Conservation (phyloP, 2,113 vertebrate genomes). For the Corapipo altera region DNA sequence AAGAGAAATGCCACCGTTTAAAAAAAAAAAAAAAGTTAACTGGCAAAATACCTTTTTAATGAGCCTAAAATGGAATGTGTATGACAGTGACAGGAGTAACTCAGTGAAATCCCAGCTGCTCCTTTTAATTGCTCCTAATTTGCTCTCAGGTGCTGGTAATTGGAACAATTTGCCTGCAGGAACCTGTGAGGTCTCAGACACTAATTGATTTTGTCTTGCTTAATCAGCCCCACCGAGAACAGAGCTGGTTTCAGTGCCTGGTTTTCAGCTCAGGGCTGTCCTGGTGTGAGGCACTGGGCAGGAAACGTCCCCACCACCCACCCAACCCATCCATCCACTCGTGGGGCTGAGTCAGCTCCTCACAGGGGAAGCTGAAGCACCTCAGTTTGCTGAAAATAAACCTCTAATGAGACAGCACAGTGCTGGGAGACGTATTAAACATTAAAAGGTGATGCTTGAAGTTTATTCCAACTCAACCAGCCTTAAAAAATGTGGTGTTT, state of each 20-base stretch:
- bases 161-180: constrained; percentile 74
- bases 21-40: background rate
- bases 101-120: constrained; percentile 39
- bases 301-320: background rate
- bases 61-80: background rate
- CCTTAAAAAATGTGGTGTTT: constrained; percentile 14
- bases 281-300: constrained; percentile 19
- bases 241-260: constrained; percentile 32
- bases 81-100: constrained; percentile 4
- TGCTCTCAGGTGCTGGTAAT: constrained; percentile 72
- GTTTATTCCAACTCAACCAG: background rate
- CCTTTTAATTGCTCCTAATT: constrained; percentile 77
- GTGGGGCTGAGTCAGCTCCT: background rate
- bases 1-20: background rate
- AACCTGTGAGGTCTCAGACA: constrained; percentile 71
- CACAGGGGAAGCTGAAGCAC: background rate
- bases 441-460: background rate
- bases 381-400: background rate
- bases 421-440: background rate
- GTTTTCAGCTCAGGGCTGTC: constrained; percentile 40
- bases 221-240: constrained; percentile 58
- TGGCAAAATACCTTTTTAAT: background rate
- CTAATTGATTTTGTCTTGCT: constrained; percentile 77
- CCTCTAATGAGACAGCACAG: background rate
- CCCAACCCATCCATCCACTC: background rate